Conservation (phyloP, 2,797 vertebrate species). For the Scarus forsteni region DNA sequence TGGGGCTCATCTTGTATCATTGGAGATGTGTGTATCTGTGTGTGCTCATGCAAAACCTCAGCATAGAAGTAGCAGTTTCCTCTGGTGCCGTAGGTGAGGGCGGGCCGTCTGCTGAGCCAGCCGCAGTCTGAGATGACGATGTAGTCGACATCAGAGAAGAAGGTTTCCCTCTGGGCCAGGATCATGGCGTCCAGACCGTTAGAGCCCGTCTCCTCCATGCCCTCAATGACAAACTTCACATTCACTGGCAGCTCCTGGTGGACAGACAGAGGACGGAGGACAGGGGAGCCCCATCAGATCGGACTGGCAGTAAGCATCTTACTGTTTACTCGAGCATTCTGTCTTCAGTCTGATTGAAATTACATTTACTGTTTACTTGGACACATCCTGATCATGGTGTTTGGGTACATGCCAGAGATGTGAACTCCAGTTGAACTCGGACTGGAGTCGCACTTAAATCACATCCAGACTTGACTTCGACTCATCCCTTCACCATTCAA, state of each 20-base stretch:
- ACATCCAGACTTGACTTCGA: too few relatives aligned
- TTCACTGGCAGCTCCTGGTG: constrained; percentile 89
- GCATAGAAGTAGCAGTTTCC: constrained; percentile 93
- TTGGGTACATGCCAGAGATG: too few relatives aligned
- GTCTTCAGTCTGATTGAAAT: too few relatives aligned
- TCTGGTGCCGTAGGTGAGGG: constrained; percentile 89
- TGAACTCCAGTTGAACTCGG: too few relatives aligned
- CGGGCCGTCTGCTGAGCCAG: constrained; percentile 89
- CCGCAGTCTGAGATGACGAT: constrained; percentile 92
- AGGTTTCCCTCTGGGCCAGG: constrained; percentile 81
- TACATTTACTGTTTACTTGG: too few relatives aligned
- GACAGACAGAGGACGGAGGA: neutral
- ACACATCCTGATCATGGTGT: too few relatives aligned
- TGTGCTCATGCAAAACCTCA: constrained; percentile 78
- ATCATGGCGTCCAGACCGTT: constrained; percentile 88
- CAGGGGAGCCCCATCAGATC: neutral
- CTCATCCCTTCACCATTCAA: too few relatives aligned
- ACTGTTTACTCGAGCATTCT: too few relatives aligned
- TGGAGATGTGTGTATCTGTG: neutral
- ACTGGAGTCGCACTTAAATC: too few relatives aligned
- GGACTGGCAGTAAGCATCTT: neutral
- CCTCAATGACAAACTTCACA: constrained; percentile 93
- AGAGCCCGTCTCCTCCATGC: constrained; percentile 94
- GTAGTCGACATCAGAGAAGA: constrained; percentile 90
- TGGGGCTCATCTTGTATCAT: neutral